Percentiles rank a stretch among this genome's conserved stretches.
These are phyloP conservation scores for Anhinga rufa DNA, from an alignment of 2,113 vertebrate genomes.

Conservation along the genomic window DNA sequence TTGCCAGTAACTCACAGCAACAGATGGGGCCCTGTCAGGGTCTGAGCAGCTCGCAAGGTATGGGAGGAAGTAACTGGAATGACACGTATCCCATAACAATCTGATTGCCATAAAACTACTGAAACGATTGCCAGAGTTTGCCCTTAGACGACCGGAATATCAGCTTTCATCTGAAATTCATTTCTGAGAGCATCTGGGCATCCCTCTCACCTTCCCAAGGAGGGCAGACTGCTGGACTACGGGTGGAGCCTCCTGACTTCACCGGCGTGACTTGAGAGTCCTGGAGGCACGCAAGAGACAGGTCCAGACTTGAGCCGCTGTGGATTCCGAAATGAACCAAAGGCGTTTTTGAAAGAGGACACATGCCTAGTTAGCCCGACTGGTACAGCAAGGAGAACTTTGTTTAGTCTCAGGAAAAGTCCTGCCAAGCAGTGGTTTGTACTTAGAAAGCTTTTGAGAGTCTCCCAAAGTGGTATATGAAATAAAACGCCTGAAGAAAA, in stretches of 20 bases:
- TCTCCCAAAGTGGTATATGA: background rate
- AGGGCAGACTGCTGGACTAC: accelerated
- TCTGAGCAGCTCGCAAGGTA: background rate
- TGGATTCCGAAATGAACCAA: background rate
- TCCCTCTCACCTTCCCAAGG: background rate
- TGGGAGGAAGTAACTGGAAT: background rate
- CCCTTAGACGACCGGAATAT: background rate
- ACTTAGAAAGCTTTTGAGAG: background rate
- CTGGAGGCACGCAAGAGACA: background rate
- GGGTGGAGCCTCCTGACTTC: background rate
- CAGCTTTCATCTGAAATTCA: too few species aligned
- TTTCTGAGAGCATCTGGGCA: background rate
- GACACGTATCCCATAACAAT: accelerated
- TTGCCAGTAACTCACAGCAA: background rate
- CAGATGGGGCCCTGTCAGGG: background rate
- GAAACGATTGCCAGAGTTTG: background rate
- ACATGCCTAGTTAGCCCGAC: background rate
- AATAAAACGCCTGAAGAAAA: background rate
- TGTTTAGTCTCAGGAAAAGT: background rate
- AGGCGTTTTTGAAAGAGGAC: background rate
- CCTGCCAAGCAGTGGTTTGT: background rate
- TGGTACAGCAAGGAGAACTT: background rate
- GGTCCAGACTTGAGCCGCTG: background rate
- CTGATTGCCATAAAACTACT: background rate
- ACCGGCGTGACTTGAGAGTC: background rate